phyloP scores from a whole-genome alignment of 1,140 invertebrate genomes.

The Manduca sexta region DNA sequence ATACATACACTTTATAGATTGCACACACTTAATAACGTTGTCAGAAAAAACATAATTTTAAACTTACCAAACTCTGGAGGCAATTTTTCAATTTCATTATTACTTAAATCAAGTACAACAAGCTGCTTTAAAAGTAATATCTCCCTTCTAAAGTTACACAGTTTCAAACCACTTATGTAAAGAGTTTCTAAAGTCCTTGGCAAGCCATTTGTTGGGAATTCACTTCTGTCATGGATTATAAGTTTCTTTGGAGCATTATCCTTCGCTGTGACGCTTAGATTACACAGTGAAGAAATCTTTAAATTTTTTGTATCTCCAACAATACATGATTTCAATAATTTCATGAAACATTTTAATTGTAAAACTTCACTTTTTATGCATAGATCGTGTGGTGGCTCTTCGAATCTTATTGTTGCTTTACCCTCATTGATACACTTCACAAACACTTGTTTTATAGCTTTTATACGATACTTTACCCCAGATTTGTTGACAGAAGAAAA shows the following conservation, averaged over 20 bases:
- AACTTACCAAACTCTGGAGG: slow-evolving; percentile 74
- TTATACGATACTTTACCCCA: slow-evolving; percentile 80
- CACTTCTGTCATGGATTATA: slow-evolving; percentile 74
- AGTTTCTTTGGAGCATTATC: slow-evolving; percentile 75
- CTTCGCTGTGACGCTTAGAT: slow-evolving; percentile 72
- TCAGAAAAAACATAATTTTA: too few relatives aligned
- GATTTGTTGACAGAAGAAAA: slow-evolving; percentile 78
- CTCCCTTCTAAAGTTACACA: slow-evolving; percentile 78
- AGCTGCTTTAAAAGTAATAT: slow-evolving; percentile 79
- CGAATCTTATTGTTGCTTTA: slow-evolving; percentile 82
- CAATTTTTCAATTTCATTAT: slow-evolving; percentile 83
- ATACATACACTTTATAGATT: too few relatives aligned
- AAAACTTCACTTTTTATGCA: slow-evolving; percentile 79
- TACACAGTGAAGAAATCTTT: slow-evolving; percentile 53
- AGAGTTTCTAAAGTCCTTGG: slow-evolving; percentile 77
- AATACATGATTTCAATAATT: slow-evolving; percentile 76
- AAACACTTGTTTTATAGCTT: slow-evolving; percentile 79
- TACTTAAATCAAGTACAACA: slow-evolving; percentile 81
- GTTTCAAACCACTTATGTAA: slow-evolving; percentile 74
- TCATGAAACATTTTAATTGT: slow-evolving; percentile 80
- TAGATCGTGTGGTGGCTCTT: slow-evolving; percentile 80
- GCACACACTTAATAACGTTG: too few relatives aligned
- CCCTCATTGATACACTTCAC: slow-evolving; percentile 81
- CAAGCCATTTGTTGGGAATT: slow-evolving; percentile 81
- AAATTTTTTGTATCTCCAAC: slow-evolving; percentile 72